phyloP scores from a whole-genome alignment of 2,113 vertebrate genomes.

The Campylorhamphus procurvoides region DNA sequence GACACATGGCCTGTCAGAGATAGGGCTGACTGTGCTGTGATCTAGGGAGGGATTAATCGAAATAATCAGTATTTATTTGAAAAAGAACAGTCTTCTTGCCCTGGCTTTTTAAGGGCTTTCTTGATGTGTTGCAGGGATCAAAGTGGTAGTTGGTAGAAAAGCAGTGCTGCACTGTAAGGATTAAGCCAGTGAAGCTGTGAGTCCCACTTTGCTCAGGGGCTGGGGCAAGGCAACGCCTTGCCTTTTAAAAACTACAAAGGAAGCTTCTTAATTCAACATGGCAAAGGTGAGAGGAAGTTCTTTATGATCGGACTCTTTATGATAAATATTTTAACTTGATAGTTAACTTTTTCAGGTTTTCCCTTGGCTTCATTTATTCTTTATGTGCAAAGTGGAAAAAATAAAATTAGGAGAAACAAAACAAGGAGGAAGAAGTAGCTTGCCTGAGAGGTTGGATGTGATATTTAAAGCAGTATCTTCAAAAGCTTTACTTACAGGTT shows the following conservation, averaged over 20 bases:
- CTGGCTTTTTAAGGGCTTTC: neutral
- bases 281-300: neutral
- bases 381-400: neutral
- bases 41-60: neutral
- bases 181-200: neutral
- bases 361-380: neutral
- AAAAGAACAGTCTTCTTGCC: neutral
- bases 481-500: neutral
- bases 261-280: neutral
- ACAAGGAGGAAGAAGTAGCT: neutral
- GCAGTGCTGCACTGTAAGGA: too few relatives aligned
- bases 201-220: neutral
- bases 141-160: neutral
- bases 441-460: neutral
- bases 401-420: neutral
- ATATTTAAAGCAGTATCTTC: neutral
- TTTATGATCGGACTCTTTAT: neutral
- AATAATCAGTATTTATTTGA: neutral
- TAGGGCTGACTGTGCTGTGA: neutral
- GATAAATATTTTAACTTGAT: neutral
- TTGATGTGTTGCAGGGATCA: neutral
- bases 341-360: neutral
- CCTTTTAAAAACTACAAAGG: neutral
- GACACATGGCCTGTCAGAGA: accelerated
- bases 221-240: neutral